Percentiles rank a stretch among this genome's conserved stretches.
Conservation (phyloP, 2,797 vertebrate genomes). For the Alcedo atthis region DNA sequence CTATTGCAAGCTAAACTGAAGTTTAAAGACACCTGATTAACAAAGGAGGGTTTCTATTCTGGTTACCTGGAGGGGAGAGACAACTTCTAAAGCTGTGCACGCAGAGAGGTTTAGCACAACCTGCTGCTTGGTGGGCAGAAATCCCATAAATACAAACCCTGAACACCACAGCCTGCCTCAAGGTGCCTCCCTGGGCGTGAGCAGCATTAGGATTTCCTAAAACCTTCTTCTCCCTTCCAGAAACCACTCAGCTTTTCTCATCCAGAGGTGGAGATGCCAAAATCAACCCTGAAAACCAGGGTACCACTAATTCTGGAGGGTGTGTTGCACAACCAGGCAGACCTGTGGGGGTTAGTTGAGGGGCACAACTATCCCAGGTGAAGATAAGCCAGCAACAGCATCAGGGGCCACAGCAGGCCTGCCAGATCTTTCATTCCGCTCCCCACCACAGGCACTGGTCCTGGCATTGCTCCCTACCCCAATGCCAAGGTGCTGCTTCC, state of each 20-base stretch:
- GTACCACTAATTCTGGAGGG: background rate
- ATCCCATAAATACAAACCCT: background rate
- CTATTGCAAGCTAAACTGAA: background rate
- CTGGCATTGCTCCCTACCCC: background rate
- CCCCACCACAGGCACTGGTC: background rate
- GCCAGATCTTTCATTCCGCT: background rate
- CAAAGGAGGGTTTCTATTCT: background rate
- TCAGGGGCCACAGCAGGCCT: background rate
- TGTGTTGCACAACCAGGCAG: background rate
- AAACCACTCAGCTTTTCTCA: background rate
- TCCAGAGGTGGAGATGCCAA: background rate
- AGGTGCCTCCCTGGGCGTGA: fast-evolving
- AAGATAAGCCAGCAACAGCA: background rate
- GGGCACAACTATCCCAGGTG: background rate
- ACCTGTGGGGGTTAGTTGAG: fast-evolving
- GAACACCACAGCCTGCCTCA: background rate
- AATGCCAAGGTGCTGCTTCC: background rate
- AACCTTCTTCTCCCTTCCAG: background rate
- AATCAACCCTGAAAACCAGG: background rate
- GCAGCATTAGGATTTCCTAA: background rate
- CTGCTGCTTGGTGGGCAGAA: background rate
- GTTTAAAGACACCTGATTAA: slow-evolving; percentile 1
- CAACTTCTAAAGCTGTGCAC: background rate
- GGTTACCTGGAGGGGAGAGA: background rate
- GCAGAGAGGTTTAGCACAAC: background rate